These are phyloP conservation scores for Trissonchulus sp. DNA, from an alignment of 2,888 invertebrate genomes.

Conservation along the genomic window DNA sequence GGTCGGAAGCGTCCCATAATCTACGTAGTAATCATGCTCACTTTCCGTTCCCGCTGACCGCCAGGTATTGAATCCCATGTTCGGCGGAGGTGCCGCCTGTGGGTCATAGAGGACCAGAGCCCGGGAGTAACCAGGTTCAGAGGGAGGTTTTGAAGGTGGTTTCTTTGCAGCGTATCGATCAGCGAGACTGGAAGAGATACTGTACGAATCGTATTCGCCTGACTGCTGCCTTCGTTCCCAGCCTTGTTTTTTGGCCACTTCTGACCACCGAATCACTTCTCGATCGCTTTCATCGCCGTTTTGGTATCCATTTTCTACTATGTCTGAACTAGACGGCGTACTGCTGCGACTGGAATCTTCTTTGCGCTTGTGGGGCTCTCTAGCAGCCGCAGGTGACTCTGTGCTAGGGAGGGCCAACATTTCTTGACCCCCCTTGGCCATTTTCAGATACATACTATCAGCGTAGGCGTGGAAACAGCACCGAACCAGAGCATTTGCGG, in stretches of 20 bases:
- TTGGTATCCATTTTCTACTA: conserved; percentile 1
- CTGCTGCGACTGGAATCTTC: conserved; percentile 22
- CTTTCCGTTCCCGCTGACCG: background rate
- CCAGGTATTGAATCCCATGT: background rate
- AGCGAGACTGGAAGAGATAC: conserved; percentile 40
- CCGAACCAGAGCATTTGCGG: conserved; percentile 78
- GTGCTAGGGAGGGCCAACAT: conserved; percentile 35
- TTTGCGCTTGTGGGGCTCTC: background rate
- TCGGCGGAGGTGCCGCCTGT: background rate
- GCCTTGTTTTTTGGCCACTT: conserved; percentile 40
- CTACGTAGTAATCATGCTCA: conserved; percentile 10
- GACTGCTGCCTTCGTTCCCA: conserved; percentile 46
- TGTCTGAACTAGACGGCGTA: conserved; percentile 8
- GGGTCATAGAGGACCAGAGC: conserved; percentile 28
- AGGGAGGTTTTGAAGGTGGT: background rate
- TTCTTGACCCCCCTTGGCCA: conserved; percentile 34
- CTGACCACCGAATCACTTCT: conserved; percentile 36
- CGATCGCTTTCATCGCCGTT: conserved; percentile 20
- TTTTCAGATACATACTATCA: conserved; percentile 70
- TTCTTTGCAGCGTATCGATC: conserved; percentile 35
- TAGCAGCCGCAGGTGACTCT: background rate
- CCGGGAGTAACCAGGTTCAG: conserved; percentile 4
- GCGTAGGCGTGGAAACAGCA: conserved; percentile 97
- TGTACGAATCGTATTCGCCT: conserved; percentile 48
- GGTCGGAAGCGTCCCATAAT: conserved; percentile 9